Evolutionary conservation across 1,140 invertebrate genomes (phyloP), one percentile per base, ranked within the genome.

Genomic region (Anastrepha ludens): DNA sequence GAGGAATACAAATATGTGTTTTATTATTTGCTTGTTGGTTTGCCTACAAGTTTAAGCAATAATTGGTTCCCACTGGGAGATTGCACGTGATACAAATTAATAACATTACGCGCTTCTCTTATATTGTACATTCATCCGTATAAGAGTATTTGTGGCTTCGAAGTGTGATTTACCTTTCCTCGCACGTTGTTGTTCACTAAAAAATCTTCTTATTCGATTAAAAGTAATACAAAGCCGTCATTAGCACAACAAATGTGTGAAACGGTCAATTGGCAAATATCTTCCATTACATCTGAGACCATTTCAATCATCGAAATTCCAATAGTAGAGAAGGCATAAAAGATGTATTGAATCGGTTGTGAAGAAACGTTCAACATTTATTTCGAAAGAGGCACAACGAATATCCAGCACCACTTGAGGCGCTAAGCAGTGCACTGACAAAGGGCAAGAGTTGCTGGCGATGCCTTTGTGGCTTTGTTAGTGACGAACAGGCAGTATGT

Each of bases 401-500:
- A 29, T 29, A 29, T 29, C 29, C 2, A 29, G 6, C 20, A 2
- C 62, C 17, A 20, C 20, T 64, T 39, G 13, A 29, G 39, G 39
- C 29, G 3, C n/a, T 13, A 39, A 67, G 13, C 64, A 39, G 11
- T 64, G n/a, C 15, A 74, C 39, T 3, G 41, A 74, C 6, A 44
- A 47, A 74, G 47, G 67, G 44, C 39, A 74, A 74, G 67, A 47
- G 67, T 74, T 74, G 39, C 29, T 29, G 29, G 29, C 6, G 11
- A 55, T 55, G 50, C 29, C 39, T 70, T 70, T 15, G 65, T 74
- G 41, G 2, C 67, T 74, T 74, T 74, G 67, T 74, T 74, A 11
- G 39, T 15, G 39, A 47, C 0, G 5, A 74, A 47, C 41, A 9
- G 13, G 15, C 29, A 2, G 50, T 15, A 74, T 3, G 3, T 13